These are phyloP conservation scores for Ginglymostoma cirratum DNA, from an alignment of 2,113 vertebrate genomes.

Conservation along the genomic window DNA sequence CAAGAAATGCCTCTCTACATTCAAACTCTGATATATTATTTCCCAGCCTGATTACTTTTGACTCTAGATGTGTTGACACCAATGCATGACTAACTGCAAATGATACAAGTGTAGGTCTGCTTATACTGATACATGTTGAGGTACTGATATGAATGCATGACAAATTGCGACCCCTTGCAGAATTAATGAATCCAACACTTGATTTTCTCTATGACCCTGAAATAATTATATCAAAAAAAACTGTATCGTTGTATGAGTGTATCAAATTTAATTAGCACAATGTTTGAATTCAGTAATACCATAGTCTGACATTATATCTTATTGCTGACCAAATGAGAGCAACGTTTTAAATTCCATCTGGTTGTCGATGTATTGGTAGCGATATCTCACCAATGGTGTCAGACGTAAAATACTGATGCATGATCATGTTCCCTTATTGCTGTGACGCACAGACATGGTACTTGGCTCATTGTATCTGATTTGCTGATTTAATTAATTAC, in stretches of 20 bases:
- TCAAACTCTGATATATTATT: not conserved
- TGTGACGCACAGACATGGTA: too few relatives aligned
- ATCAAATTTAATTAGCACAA: not conserved
- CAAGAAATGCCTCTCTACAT: not conserved
- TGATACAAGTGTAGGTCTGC: not conserved
- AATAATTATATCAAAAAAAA: not conserved
- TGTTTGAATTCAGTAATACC: not conserved
- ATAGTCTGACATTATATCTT: not conserved
- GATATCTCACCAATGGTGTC: not conserved
- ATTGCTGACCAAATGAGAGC: not conserved
- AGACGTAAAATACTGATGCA: not conserved
- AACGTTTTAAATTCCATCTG: not conserved
- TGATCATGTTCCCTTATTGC: too few relatives aligned
- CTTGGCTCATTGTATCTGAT: too few relatives aligned
- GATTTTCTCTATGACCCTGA: not conserved
- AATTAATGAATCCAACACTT: not conserved
- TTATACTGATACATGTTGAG: too few relatives aligned
- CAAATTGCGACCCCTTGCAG: not conserved
- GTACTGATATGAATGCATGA: not conserved
- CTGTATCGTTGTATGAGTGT: too few relatives aligned
- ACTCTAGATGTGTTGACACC: not conserved
- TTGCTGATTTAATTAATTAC: too few relatives aligned
- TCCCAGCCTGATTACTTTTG: not conserved
- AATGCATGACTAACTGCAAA: not conserved
- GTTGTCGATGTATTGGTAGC: not conserved